Percentiles rank a stretch among this genome's conserved stretches.
phyloP scores from a whole-genome alignment of 1,140 invertebrate species.

The Drosophila auraria region DNA sequence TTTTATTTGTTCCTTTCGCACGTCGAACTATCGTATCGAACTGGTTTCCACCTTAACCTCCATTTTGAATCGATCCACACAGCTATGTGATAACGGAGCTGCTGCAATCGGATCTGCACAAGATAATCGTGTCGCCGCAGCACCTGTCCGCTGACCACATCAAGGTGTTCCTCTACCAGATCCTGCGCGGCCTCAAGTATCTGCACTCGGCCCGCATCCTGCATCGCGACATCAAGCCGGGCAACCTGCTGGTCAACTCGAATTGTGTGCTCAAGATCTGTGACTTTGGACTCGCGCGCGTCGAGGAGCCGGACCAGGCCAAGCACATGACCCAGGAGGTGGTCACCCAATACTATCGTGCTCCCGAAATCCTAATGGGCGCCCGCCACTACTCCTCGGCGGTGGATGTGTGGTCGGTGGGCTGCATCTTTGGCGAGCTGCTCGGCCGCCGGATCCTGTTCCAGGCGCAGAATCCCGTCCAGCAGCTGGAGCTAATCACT shows the following conservation, averaged over 20 bases:
- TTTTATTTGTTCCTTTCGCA: slow-evolving; percentile 18
- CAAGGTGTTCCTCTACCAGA: slow-evolving; percentile 99
- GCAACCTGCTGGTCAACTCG: slow-evolving; percentile 98
- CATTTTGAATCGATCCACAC: not conserved
- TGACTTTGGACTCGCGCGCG: slow-evolving; percentile 97
- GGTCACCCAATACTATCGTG: slow-evolving; percentile 99
- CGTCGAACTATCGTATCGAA: slow-evolving; percentile 6
- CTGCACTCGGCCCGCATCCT: slow-evolving; percentile 98
- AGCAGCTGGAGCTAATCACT: slow-evolving; percentile 98
- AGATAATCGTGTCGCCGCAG: slow-evolving; percentile 99
- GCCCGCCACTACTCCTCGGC: slow-evolving; percentile 98
- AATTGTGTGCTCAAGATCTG: slow-evolving; percentile 99
- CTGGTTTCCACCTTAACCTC: slow-evolving; percentile 57
- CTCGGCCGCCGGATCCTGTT: slow-evolving; percentile 98
- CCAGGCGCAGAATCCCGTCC: slow-evolving; percentile 97
- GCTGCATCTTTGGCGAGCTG: slow-evolving; percentile 99
- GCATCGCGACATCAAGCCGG: slow-evolving; percentile 99
- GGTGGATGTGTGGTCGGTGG: slow-evolving; percentile 99
- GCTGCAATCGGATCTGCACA: slow-evolving; percentile 99
- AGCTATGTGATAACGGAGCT: slow-evolving; percentile 99
- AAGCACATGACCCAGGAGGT: slow-evolving; percentile 99
- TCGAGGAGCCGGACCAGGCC: slow-evolving; percentile 96
- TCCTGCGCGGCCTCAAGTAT: slow-evolving; percentile 99
- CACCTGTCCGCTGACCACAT: slow-evolving; percentile 99
- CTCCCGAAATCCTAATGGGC: slow-evolving; percentile 99